These are phyloP conservation scores for Alligator sinensis DNA, from an alignment of 2,113 vertebrate genomes.

Conservation along the genomic window DNA sequence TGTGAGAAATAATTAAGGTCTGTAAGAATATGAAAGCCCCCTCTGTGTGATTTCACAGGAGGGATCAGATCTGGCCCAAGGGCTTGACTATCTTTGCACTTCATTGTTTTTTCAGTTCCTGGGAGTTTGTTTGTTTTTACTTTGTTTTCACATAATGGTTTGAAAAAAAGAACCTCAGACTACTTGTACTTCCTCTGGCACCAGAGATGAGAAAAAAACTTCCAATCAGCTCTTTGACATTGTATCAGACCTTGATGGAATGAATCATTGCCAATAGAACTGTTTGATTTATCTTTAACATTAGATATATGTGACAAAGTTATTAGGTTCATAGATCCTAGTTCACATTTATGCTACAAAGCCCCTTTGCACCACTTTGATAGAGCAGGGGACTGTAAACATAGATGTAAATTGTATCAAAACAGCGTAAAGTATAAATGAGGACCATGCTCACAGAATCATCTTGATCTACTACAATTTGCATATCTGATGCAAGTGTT, in stretches of 20 bases:
- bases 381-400: neutral
- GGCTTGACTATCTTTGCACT: neutral
- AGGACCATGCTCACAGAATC: neutral
- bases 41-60: neutral
- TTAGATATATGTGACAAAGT: neutral
- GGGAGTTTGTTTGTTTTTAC: neutral
- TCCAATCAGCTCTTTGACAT: neutral
- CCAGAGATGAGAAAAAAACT: neutral
- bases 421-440: neutral
- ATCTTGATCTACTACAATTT: neutral
- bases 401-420: neutral
- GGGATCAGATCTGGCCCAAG: neutral
- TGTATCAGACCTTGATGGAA: neutral
- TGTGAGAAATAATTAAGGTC: neutral
- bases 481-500: neutral
- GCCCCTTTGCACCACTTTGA: neutral
- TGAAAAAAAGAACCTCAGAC: neutral
- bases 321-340: neutral
- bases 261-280: neutral
- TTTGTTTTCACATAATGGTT: slow-evolving; percentile 20
- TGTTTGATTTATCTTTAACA: neutral
- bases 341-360: neutral
- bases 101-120: neutral
- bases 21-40: neutral
- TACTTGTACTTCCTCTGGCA: slow-evolving; percentile 46